These are phyloP conservation scores for Catostylus mosaicus DNA, from an alignment of 30 jellyfish, hydroid and myxozoan species.

Conservation along the genomic window DNA sequence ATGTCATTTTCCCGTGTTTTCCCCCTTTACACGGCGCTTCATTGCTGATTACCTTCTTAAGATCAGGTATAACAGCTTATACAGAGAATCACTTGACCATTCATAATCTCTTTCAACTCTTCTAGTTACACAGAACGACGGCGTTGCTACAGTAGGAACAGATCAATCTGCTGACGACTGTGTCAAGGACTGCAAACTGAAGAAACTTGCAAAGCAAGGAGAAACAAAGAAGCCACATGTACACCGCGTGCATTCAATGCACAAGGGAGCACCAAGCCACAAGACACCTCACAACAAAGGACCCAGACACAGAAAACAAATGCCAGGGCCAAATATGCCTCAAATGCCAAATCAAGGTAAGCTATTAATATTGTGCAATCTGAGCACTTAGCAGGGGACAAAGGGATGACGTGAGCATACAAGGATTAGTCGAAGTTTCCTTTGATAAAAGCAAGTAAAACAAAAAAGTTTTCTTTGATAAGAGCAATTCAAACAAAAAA, in stretches of 20 bases:
- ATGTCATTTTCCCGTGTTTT: no score
- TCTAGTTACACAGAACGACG: conserved; percentile 47
- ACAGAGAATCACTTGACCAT: not conserved
- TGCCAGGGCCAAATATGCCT: conserved; percentile 55
- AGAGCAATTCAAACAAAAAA: no score
- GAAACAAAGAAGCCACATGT: conserved; percentile 39
- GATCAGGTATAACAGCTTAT: no score
- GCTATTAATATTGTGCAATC: not conserved
- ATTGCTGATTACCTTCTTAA: no score
- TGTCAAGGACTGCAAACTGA: conserved; percentile 57
- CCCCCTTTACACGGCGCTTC: no score
- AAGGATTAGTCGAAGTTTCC: no score
- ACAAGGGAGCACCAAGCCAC: conserved; percentile 79
- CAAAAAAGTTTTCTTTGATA: no score
- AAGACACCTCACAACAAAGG: conserved; percentile 73
- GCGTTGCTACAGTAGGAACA: conserved; percentile 70
- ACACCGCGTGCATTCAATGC: conserved; percentile 68
- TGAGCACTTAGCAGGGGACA: no score
- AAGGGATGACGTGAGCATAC: no score
- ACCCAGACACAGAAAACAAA: conserved; percentile 59
- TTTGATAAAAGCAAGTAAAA: no score
- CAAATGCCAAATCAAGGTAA: conserved; percentile 57
- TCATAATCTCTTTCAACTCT: not conserved
- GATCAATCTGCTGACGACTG: conserved; percentile 50
- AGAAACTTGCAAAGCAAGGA: conserved; percentile 48